Evolutionary conservation across 2,113 vertebrate species (phyloP).

Genomic region (Spilogale gracilis): DNA sequence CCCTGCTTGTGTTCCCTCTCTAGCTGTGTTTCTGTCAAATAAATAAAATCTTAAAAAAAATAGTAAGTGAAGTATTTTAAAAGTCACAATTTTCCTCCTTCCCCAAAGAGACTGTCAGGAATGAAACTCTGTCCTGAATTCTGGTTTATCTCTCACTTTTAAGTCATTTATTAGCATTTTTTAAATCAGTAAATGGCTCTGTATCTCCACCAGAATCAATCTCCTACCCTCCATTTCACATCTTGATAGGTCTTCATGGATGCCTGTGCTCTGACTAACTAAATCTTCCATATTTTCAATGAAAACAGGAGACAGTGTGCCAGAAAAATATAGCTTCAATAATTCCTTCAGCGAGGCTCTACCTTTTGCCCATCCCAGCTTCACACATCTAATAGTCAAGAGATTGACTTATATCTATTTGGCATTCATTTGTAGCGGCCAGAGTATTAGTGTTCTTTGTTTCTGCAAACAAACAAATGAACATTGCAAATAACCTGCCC

Average conservation of each 20-base stretch:
- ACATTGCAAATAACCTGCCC: background rate
- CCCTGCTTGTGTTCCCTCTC: no score
- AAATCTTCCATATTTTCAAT: background rate
- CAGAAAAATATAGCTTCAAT: background rate
- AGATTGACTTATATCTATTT: background rate
- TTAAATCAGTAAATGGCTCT: fast-evolving
- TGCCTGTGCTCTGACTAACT: background rate
- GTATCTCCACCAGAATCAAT: background rate
- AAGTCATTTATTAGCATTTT: background rate
- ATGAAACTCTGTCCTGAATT: background rate
- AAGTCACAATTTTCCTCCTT: background rate
- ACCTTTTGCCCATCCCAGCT: background rate
- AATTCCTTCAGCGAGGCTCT: background rate
- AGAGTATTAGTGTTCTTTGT: background rate
- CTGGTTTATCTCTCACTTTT: background rate
- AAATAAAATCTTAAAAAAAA: background rate
- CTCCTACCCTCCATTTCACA: background rate
- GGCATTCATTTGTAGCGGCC: background rate
- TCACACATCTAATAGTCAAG: background rate
- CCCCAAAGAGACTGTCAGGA: background rate
- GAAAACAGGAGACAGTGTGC: background rate
- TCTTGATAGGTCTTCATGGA: no score
- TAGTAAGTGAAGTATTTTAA: background rate
- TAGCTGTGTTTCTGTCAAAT: no score
- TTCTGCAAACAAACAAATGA: background rate